Evolutionary conservation across 1,140 invertebrate genomes (phyloP).

Genomic region (Drosophila mayri): DNA sequence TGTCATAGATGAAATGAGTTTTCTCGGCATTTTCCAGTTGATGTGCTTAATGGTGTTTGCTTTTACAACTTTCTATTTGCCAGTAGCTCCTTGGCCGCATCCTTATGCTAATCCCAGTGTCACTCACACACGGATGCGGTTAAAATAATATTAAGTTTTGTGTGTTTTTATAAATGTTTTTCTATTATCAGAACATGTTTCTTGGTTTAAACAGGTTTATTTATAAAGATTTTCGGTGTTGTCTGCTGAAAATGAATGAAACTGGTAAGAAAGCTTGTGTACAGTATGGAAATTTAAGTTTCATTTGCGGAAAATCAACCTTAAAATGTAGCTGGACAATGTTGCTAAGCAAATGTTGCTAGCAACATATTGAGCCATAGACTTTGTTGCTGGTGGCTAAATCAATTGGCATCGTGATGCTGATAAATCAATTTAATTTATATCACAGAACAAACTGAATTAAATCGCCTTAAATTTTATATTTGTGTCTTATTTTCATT

Average conservation of each 20-base stretch:
- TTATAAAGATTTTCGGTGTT: background rate
- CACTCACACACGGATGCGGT: slow-evolving; percentile 30
- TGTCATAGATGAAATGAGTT: slow-evolving; percentile 75
- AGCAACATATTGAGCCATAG: background rate
- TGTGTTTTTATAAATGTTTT: background rate
- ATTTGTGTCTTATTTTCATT: background rate
- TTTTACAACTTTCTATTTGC: slow-evolving; percentile 74
- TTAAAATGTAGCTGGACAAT: background rate
- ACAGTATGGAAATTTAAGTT: too few species aligned
- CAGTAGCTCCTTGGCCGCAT: slow-evolving; percentile 47
- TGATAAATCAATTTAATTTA: background rate
- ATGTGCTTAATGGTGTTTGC: slow-evolving; percentile 81
- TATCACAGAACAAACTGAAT: background rate
- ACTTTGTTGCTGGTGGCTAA: background rate
- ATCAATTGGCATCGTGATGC: background rate
- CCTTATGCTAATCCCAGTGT: slow-evolving; percentile 78
- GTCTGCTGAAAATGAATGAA: too few species aligned
- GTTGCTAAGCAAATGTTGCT: background rate
- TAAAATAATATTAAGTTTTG: slow-evolving; percentile 3
- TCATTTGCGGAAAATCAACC: too few species aligned
- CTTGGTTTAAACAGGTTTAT: background rate
- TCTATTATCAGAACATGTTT: background rate
- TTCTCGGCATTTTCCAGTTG: slow-evolving; percentile 75
- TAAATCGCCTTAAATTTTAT: background rate
- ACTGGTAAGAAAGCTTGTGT: too few species aligned